phyloP scores from a whole-genome alignment of 1,140 invertebrate genomes.

The Drosophila pruinosa region DNA sequence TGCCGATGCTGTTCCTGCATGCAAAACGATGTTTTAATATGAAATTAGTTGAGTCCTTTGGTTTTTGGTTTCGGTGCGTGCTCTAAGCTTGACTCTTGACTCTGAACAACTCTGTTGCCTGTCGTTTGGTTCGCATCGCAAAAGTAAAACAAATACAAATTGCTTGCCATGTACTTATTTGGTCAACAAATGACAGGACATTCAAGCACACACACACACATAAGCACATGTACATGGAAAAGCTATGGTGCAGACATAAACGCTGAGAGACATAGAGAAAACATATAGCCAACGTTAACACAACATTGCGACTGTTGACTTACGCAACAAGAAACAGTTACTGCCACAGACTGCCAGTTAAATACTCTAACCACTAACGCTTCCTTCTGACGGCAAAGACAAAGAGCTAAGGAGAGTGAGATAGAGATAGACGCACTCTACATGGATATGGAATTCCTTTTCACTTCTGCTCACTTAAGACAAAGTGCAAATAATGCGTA shows the following conservation, averaged over 20 bases:
- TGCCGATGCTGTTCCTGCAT: slow-evolving; percentile 61
- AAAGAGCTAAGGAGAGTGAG: not conserved
- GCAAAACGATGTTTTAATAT: slow-evolving; percentile 82
- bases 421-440: slow-evolving; percentile 6
- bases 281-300: slow-evolving; percentile 76
- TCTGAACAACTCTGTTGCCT: not conserved
- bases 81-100: slow-evolving; percentile 10
- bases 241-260: not conserved
- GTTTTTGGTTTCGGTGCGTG: slow-evolving; percentile 69
- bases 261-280: slow-evolving; percentile 17
- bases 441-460: slow-evolving; percentile 16
- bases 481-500: slow-evolving; percentile 51
- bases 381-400: not conserved
- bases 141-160: slow-evolving; percentile 80
- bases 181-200: slow-evolving; percentile 80
- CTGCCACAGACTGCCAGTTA: slow-evolving; percentile 39
- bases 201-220: slow-evolving; percentile 40
- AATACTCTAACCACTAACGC: slow-evolving; percentile 20
- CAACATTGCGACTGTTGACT: slow-evolving; percentile 78
- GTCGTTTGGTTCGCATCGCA: slow-evolving; percentile 27
- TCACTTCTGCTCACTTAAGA: slow-evolving; percentile 52
- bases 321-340: slow-evolving; percentile 75
- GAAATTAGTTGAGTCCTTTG: slow-evolving; percentile 81
- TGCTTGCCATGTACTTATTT: slow-evolving; percentile 80
- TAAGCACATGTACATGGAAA: not conserved